A percentile compares a stretch with the other conserved stretches of the same genome.
phyloP scores from a whole-genome alignment of 2,797 vertebrate genomes.

The Oreochromis mossambicus region DNA sequence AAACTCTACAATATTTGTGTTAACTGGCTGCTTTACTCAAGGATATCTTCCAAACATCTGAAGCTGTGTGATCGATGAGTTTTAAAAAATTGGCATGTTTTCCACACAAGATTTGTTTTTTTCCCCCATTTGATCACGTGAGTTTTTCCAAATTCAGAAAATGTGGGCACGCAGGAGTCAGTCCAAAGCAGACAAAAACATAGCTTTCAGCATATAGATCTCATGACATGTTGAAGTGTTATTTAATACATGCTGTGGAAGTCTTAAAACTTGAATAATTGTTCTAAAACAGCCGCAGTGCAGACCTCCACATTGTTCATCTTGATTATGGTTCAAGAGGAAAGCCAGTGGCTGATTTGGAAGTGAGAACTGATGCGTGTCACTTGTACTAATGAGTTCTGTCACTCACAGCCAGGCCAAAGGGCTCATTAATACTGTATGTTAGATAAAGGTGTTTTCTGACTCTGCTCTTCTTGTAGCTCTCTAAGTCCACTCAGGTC shows the following conservation, averaged over 20 bases:
- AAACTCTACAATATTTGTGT: neutral
- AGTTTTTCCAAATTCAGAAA: neutral
- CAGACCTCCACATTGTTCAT: neutral
- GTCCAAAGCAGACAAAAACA: neutral
- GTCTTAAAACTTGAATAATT: neutral
- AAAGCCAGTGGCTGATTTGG: neutral
- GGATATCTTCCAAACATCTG: neutral
- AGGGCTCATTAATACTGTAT: slow-evolving; percentile 8
- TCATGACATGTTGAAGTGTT: neutral
- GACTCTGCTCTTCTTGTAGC: neutral
- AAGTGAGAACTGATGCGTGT: slow-evolving; percentile 19
- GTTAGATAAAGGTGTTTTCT: slow-evolving; percentile 23
- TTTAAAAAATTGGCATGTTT: neutral
- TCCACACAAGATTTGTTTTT: neutral
- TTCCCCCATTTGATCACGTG: neutral
- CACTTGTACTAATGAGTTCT: slow-evolving; percentile 6
- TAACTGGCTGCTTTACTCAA: neutral
- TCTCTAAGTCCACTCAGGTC: neutral
- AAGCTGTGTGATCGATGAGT: neutral
- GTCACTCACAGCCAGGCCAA: slow-evolving; percentile 23
- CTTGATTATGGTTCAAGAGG: neutral
- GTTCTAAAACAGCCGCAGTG: neutral
- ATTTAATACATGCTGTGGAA: neutral
- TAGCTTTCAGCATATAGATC: neutral
- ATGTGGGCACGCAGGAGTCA: neutral